Evolutionary conservation across 2,113 vertebrate genomes (phyloP), one percentile per base, ranked within the genome.

Genomic region (Gymnorhina tibicen): DNA sequence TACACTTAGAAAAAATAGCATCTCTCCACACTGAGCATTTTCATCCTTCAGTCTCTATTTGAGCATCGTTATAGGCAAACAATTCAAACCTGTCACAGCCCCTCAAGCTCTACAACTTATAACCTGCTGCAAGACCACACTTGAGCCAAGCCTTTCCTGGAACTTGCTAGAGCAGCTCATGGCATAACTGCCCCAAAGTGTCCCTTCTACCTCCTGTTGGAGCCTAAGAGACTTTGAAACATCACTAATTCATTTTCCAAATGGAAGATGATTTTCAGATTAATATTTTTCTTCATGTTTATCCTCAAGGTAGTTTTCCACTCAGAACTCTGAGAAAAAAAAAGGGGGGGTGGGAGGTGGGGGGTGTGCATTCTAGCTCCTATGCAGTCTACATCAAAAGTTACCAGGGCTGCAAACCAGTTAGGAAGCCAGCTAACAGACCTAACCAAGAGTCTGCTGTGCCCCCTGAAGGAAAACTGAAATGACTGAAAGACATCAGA

Each of bases 1-100:
- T 84, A 55, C 14, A 49, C 37, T 46, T 44, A 13, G 39, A 82
- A 82, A 66, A 85, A 28, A n/a, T 52, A 63, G 26, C 33, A 44
- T 42, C 41, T 72, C 58, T 91, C 73, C 82, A 75, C 58, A 64
- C 5, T 47, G 56, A 92, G 66, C 12, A 53, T 93, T 94, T 97
- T 95, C 62, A 93, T 89, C 92, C 93, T 63, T 63, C 79, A 85
- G 42, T 82, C 78, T 83, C 62, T 88, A 32, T 52, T 58, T 85
- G 37, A 91, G 81, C 82, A 82, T 79, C 85, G 87, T 83, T 82
- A 91, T 64, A 76, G 82, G 83, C 47, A 72, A 81, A 95, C 73
- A 88, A 60, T 77, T 81, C 89, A 93, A 86, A 79, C 60, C 66
- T 69, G 37, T 50, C 85, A 66, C 68, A 92, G 76, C 13, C 12